phyloP scores from a whole-genome alignment of 2,113 vertebrate genomes.

The Cyprinodon tularosa region DNA sequence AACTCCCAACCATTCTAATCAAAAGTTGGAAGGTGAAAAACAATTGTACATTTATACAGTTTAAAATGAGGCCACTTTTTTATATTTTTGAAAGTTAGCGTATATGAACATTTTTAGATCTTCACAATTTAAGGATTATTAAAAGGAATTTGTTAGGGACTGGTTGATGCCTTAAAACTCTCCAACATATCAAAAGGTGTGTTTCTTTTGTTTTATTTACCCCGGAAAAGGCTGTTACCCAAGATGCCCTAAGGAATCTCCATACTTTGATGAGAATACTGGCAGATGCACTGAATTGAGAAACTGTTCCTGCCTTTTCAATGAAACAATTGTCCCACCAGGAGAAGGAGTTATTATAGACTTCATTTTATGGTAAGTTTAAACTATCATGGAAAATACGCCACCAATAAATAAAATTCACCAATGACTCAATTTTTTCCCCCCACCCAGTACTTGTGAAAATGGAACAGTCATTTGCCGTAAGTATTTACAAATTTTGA shows the following conservation, averaged over 20 bases:
- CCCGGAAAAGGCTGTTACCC: slow-evolving; percentile 84
- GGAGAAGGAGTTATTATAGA: slow-evolving; percentile 33
- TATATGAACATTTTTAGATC: background rate
- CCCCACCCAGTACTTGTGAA: slow-evolving; percentile 55
- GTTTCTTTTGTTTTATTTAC: background rate
- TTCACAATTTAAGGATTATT: too few species aligned
- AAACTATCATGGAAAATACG: background rate
- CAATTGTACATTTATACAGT: background rate
- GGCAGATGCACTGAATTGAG: slow-evolving; percentile 77
- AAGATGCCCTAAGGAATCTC: slow-evolving; percentile 77
- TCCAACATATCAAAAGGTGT: background rate
- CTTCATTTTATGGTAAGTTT: slow-evolving; percentile 66
- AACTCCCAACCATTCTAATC: slow-evolving; percentile 67
- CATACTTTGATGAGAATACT: slow-evolving; percentile 85
- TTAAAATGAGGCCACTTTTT: too few species aligned
- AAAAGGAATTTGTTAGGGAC: too few species aligned
- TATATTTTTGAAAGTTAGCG: background rate
- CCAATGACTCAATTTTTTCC: background rate
- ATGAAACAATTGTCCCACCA: slow-evolving; percentile 70
- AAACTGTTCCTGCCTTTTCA: slow-evolving; percentile 83
- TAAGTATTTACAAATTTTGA: slow-evolving; percentile 54
- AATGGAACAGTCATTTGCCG: slow-evolving; percentile 60
- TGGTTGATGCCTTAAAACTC: too few species aligned
- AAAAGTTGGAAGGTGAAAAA: slow-evolving; percentile 83
- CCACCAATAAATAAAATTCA: too few species aligned